A percentile compares a stretch with the other conserved stretches of the same genome.
phyloP scores from a whole-genome alignment of 1,140 invertebrate species.

The Subanguina moxae region DNA sequence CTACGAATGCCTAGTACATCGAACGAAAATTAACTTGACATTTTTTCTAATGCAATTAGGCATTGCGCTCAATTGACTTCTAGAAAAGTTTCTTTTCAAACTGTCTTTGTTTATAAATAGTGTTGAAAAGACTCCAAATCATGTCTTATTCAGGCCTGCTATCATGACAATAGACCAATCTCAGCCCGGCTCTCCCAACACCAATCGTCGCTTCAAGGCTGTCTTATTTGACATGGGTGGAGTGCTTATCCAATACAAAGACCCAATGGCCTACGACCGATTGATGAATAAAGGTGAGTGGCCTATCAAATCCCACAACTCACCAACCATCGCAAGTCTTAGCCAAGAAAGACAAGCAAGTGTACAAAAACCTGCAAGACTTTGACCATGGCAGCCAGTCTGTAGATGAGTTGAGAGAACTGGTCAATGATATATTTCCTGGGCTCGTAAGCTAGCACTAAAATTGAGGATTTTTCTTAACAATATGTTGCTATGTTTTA shows the following conservation, averaged over 20 bases:
- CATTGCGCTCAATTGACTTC: too few relatives aligned
- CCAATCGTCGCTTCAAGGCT: neutral
- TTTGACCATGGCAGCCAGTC: neutral
- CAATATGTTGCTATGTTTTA: neutral
- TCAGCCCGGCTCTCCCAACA: neutral
- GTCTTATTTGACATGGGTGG: slow-evolving; percentile 15
- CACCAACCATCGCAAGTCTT: neutral
- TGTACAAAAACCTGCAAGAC: neutral
- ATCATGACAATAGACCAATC: neutral
- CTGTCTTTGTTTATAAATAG: too few relatives aligned
- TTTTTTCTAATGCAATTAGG: too few relatives aligned
- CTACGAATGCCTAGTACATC: too few relatives aligned
- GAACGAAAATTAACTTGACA: too few relatives aligned
- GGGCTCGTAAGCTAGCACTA: neutral
- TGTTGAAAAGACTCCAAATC: too few relatives aligned
- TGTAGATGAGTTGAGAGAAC: neutral
- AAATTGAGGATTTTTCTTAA: neutral
- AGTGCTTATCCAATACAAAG: neutral
- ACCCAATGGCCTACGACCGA: neutral
- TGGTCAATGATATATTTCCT: neutral
- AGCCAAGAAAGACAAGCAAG: neutral
- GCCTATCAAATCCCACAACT: neutral
- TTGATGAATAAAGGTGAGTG: neutral
- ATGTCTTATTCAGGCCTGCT: too few relatives aligned
- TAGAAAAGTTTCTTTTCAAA: too few relatives aligned